phyloP scores from a whole-genome alignment of 1,140 invertebrate species.

The Drosophila pectinifera region DNA sequence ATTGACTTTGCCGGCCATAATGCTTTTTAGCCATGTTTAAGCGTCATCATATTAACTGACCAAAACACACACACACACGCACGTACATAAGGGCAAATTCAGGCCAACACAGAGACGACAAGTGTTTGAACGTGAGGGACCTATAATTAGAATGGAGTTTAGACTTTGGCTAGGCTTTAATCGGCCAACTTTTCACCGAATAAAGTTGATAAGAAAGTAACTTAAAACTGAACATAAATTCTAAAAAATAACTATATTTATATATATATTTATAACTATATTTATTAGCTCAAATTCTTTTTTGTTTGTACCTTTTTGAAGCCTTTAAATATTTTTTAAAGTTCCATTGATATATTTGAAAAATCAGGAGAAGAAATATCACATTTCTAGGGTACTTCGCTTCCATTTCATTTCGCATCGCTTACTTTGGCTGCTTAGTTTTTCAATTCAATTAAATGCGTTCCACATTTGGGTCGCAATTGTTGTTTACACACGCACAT shows the following conservation, averaged over 20 bases:
- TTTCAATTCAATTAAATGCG: conserved; percentile 77
- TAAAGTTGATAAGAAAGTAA: neutral
- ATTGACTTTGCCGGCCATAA: conserved; percentile 74
- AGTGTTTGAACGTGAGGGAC: conserved; percentile 19
- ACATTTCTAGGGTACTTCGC: neutral
- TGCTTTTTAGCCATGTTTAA: conserved; percentile 74
- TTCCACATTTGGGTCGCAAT: conserved; percentile 59
- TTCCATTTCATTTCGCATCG: neutral
- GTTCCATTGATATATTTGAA: neutral
- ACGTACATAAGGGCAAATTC: neutral
- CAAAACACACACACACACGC: conserved; percentile 20
- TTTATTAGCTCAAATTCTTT: too few relatives aligned
- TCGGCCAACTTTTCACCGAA: neutral
- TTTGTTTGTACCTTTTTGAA: too few relatives aligned
- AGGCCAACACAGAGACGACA: neutral
- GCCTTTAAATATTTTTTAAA: too few relatives aligned
- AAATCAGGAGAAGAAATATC: too few relatives aligned
- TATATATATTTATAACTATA: too few relatives aligned
- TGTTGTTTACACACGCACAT: conserved; percentile 55
- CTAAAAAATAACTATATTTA: neutral
- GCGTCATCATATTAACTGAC: conserved; percentile 69
- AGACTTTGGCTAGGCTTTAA: conserved; percentile 1
- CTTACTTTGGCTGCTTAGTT: conserved; percentile 40
- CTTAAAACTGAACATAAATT: neutral
- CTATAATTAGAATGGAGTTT: conserved; percentile 35